Conservation (phyloP, 2,888 invertebrate species). For the Tenthredo mesomela region DNA sequence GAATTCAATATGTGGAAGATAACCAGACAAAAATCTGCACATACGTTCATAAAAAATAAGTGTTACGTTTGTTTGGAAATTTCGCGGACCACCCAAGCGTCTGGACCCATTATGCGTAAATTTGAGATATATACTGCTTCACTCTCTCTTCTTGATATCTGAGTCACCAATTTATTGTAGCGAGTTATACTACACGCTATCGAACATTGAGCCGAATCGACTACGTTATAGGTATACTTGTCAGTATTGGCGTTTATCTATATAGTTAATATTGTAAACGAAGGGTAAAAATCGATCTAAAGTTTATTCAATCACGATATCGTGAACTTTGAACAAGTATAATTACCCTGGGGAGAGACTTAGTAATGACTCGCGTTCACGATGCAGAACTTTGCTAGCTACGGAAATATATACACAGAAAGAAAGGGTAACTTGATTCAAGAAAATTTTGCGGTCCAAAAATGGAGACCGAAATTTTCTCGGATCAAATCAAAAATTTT, state of each 20-base stretch:
- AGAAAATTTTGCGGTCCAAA: no score
- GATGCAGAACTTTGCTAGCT: neutral
- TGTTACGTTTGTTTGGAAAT: neutral
- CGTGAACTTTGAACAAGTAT: neutral
- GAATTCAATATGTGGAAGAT: neutral
- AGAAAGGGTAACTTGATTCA: no score
- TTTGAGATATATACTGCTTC: neutral
- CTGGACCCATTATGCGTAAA: constrained; percentile 15
- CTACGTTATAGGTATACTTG: neutral
- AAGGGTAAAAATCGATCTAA: neutral
- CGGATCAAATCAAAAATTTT: no score
- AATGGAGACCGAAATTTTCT: no score
- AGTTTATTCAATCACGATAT: neutral
- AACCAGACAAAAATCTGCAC: neutral
- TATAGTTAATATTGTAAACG: neutral
- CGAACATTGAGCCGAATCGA: neutral
- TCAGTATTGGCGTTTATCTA: constrained; percentile 1
- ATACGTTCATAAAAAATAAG: neutral
- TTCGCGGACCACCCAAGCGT: constrained; percentile 18
- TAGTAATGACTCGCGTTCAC: neutral
- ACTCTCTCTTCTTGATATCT: neutral
- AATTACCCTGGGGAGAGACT: neutral
- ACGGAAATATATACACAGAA: neutral
- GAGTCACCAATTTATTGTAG: constrained; percentile 6
- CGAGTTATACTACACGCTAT: neutral